Conservation (phyloP, 2,797 vertebrate species). For the Sphenopsis melanotis region DNA sequence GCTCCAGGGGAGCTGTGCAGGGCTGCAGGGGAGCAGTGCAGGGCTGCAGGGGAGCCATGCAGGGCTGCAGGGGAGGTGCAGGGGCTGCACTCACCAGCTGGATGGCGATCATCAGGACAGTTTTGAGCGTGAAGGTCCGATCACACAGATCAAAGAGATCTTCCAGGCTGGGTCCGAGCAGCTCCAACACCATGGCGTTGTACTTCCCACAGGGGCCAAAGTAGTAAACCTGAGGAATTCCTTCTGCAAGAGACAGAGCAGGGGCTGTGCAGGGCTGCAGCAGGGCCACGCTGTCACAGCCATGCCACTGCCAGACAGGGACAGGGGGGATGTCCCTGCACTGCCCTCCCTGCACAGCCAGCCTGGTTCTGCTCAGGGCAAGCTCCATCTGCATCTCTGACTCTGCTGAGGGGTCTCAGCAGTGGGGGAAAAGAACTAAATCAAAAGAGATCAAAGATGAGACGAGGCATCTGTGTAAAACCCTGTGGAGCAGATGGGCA, state of each 20-base stretch:
- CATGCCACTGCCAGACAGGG: accelerated
- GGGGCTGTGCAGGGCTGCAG: not conserved
- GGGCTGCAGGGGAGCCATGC: too few species aligned
- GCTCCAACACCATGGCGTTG: constrained; percentile 98
- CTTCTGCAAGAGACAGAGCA: constrained; percentile 77
- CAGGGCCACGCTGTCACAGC: not conserved
- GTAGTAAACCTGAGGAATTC: constrained; percentile 98
- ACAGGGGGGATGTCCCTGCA: not conserved
- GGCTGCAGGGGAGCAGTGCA: too few species aligned
- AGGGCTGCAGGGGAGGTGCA: too few species aligned
- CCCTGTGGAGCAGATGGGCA: not conserved
- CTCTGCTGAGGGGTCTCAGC: not conserved
- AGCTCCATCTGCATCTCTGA: constrained; percentile 18
- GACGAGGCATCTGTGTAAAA: not conserved
- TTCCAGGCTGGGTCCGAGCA: constrained; percentile 96
- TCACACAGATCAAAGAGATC: constrained; percentile 98
- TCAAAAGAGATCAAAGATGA: constrained; percentile 35
- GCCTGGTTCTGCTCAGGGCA: not conserved
- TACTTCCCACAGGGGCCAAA: constrained; percentile 98
- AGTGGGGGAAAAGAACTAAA: not conserved
- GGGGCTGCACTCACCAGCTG: constrained; percentile 84
- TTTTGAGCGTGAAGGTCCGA: constrained; percentile 97
- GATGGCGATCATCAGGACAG: constrained; percentile 98
- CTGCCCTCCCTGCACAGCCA: not conserved
- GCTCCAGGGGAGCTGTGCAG: too few species aligned